A percentile compares a stretch with the other conserved stretches of the same genome.
Conservation (phyloP, 1,140 invertebrate species). For the Coenobita brevimanus region DNA sequence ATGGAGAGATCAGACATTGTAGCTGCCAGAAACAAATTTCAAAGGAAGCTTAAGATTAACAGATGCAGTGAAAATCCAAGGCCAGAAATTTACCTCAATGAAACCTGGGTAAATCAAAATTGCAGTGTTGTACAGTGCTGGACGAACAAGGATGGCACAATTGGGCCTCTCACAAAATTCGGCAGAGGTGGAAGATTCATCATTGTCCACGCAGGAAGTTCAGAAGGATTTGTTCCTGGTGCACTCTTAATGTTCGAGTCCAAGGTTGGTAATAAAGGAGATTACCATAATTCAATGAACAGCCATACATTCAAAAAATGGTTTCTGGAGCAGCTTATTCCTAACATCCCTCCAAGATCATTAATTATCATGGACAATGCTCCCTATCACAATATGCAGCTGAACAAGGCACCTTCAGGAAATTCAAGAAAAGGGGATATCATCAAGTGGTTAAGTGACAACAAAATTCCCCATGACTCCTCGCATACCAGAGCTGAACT, state of each 20-base stretch:
- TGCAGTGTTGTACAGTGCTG: too few species aligned
- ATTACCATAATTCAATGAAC: constrained; percentile 68
- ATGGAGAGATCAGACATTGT: constrained; percentile 32
- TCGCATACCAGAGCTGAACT: background rate
- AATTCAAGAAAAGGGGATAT: too few species aligned
- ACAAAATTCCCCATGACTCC: background rate
- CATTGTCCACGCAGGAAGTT: constrained; percentile 60
- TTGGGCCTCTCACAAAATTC: background rate
- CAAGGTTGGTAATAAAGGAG: constrained; percentile 26
- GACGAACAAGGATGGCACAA: too few species aligned
- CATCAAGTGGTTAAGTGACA: too few species aligned
- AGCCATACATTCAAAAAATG: constrained; percentile 60
- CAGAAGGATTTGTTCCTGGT: constrained; percentile 60
- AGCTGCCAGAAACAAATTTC: background rate
- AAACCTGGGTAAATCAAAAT: constrained; percentile 30
- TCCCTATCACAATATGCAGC: constrained; percentile 72
- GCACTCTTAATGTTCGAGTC: constrained; percentile 52
- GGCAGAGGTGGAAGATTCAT: constrained; percentile 54
- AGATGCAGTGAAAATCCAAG: background rate
- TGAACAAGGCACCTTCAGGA: constrained; percentile 24
- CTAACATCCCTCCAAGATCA: constrained; percentile 71
- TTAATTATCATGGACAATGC: constrained; percentile 73
- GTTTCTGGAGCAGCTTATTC: constrained; percentile 69
- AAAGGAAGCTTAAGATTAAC: constrained; percentile 16
- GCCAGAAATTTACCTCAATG: constrained; percentile 25